A percentile compares a stretch with the other conserved stretches of the same genome.
Conservation (phyloP, 2,888 invertebrate genomes). For the Nymphalis polychloros region DNA sequence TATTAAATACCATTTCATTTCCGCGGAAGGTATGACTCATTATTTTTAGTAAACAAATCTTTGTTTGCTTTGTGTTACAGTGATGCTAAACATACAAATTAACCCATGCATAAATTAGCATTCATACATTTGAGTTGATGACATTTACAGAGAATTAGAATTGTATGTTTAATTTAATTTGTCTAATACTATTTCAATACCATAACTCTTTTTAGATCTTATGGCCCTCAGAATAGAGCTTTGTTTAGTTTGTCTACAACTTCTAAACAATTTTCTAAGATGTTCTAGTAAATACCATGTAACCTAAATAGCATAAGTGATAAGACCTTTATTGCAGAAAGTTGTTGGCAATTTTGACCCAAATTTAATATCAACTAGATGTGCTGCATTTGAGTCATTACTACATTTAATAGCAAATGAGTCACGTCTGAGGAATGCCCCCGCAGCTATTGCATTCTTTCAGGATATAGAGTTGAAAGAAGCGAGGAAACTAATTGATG, state of each 20-base stretch:
- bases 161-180: constrained; percentile 7
- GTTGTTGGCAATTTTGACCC: constrained; percentile 87
- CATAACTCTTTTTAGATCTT: neutral
- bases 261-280: neutral
- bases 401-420: constrained; percentile 81
- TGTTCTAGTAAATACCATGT: constrained; percentile 3
- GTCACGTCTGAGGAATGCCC: constrained; percentile 80
- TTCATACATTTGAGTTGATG: neutral
- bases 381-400: constrained; percentile 84
- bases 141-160: neutral
- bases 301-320: constrained; percentile 1
- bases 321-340: constrained; percentile 60
- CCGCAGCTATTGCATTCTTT: constrained; percentile 83
- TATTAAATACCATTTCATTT: constrained; percentile 81
- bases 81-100: neutral
- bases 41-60: constrained; percentile 27
- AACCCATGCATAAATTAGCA: constrained; percentile 7
- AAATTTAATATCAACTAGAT: constrained; percentile 84
- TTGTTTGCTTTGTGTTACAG: constrained; percentile 24
- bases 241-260: neutral
- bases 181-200: neutral
- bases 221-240: neutral
- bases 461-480: constrained; percentile 84
- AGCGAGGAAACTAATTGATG: constrained; percentile 82
- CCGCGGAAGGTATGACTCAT: constrained; percentile 83